These are phyloP conservation scores for Cephus nigrinus DNA, from an alignment of 2,888 invertebrate genomes.

Conservation along the genomic window DNA sequence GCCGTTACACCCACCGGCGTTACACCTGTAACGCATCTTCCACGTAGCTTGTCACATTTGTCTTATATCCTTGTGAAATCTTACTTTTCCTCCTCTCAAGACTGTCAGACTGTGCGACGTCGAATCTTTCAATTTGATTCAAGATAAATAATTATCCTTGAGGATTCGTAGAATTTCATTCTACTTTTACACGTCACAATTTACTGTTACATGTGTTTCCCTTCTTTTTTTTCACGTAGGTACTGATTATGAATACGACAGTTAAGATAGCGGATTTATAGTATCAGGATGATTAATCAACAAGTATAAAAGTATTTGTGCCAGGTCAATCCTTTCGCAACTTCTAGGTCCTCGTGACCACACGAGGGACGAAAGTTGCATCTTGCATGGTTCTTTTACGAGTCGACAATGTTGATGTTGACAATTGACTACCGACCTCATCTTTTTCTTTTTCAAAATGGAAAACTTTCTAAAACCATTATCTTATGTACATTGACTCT, in stretches of 20 bases:
- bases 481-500: slow-evolving; percentile 6
- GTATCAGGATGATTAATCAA: not conserved
- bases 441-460: slow-evolving; percentile 22
- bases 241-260: not conserved
- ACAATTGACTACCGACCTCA: not conserved
- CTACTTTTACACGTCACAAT: not conserved
- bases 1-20: slow-evolving; percentile 21
- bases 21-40: not conserved
- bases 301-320: not conserved
- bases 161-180: not conserved
- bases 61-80: not conserved
- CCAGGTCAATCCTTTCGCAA: slow-evolving; percentile 32
- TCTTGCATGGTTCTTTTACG: slow-evolving; percentile 25
- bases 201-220: not conserved
- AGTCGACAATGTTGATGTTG: slow-evolving; percentile 7
- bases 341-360: slow-evolving; percentile 22
- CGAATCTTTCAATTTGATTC: not conserved
- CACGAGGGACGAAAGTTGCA: slow-evolving; percentile 33
- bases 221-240: not conserved
- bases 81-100: not conserved
- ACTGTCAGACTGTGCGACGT: not conserved
- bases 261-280: not conserved
- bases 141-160: not conserved
- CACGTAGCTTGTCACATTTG: not conserved
- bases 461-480: slow-evolving; percentile 35